A percentile compares a stretch with the other conserved stretches of the same genome.
Conservation (phyloP, 2,888 invertebrate genomes). For the Hypercompe scribonia region DNA sequence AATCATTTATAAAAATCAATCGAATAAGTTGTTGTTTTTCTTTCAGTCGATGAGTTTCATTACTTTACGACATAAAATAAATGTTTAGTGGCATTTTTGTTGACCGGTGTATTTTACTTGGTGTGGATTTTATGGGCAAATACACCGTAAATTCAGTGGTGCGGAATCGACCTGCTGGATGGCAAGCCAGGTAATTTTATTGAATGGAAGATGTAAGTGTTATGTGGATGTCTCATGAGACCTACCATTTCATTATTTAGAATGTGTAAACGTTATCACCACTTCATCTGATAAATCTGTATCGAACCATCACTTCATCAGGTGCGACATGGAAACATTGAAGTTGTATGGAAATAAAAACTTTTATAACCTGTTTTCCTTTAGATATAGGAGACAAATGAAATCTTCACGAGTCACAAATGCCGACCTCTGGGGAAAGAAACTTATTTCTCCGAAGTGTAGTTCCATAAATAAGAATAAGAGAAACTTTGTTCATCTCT, state of each 20-base stretch:
- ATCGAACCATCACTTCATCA: too few relatives aligned
- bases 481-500: too few relatives aligned
- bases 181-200: neutral
- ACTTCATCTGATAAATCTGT: too few relatives aligned
- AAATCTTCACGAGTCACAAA: too few relatives aligned
- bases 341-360: too few relatives aligned
- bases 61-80: conserved; percentile 47
- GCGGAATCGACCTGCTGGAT: neutral
- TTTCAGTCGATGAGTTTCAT: conserved; percentile 28
- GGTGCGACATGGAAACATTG: too few relatives aligned
- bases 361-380: too few relatives aligned
- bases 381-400: too few relatives aligned
- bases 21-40: neutral
- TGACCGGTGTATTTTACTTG: conserved; percentile 40
- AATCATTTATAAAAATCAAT: neutral
- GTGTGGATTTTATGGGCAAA: conserved; percentile 49
- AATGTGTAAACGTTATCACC: neutral
- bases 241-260: neutral
- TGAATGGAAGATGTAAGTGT: neutral
- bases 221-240: neutral
- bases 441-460: too few relatives aligned
- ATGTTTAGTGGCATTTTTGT: conserved; percentile 41
- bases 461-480: too few relatives aligned
- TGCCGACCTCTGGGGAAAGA: too few relatives aligned
- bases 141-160: conserved; percentile 9